Evolutionary conservation across 2,113 vertebrate genomes (phyloP).

Genomic region (Piprites chloris): DNA sequence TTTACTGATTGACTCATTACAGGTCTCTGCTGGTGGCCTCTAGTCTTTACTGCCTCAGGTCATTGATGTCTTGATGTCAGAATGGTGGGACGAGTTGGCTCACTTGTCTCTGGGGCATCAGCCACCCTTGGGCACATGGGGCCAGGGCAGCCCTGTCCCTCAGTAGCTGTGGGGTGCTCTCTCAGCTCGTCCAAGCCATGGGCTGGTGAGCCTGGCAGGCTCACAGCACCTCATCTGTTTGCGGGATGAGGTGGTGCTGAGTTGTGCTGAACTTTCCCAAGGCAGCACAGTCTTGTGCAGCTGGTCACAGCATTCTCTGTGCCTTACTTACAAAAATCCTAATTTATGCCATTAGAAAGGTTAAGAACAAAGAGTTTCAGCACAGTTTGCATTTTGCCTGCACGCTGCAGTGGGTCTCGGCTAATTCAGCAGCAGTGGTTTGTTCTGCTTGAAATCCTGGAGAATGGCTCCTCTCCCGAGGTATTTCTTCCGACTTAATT

Average conservation of each 20-base stretch:
- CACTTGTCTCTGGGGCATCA: fast-evolving
- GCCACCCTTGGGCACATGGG: fast-evolving
- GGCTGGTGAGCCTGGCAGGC: not conserved
- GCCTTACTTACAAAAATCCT: not conserved
- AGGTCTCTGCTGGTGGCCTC: not conserved
- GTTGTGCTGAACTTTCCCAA: not conserved
- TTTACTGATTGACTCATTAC: not conserved
- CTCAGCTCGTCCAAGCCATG: fast-evolving
- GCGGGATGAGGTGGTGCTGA: not conserved
- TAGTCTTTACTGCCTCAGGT: not conserved
- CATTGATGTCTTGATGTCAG: not conserved
- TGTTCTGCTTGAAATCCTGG: conserved; percentile 39
- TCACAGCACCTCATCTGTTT: fast-evolving
- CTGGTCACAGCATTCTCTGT: not conserved
- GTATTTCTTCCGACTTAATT: conserved; percentile 40
- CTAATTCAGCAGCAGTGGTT: conserved; percentile 13
- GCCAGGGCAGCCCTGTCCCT: fast-evolving
- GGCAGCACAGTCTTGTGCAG: fast-evolving
- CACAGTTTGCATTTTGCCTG: not conserved
- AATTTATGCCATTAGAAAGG: not conserved
- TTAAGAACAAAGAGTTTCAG: not conserved
- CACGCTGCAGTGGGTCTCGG: not conserved
- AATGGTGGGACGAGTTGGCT: not conserved
- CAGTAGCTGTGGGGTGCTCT: fast-evolving
- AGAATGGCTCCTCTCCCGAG: not conserved